Evolutionary conservation across 2,113 vertebrate genomes (phyloP), one percentile per base, ranked within the genome.

Genomic region (Myrmecophaga tridactyla): DNA sequence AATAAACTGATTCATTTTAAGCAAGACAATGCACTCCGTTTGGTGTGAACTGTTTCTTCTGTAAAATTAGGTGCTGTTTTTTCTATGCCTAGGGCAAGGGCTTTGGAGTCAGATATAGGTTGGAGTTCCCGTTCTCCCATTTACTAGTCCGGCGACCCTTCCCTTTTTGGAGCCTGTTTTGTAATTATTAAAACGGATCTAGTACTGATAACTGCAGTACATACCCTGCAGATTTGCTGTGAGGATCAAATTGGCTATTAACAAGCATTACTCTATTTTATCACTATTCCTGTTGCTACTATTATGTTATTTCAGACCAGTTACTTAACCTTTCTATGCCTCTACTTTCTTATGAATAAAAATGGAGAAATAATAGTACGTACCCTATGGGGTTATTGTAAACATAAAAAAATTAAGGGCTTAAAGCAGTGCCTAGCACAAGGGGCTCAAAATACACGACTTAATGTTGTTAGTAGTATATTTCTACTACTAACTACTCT

Each of bases 321-420:
- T 86, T 93, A 46, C 58, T 69, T 69, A 88, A 72, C 4, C 51
- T 90, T 95, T 81, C 75, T 92, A 41, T 84, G 46, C 36, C 25
- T 92, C 41, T 90, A 60, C 70, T 72, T 84, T 87, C 70, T 94
- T 83, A 86, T 62, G 31, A 91, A 63, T 43, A 77, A 92, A 96
- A 92, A 67, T 36, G n/a, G 67, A 92, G 60, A 93, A 84, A 84
- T 75, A 84, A 86, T 60, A 76, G 73, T 78, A 80, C 1, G 21
- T 31, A 34, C 6, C 3, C 67, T 18, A 80, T 27, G 56, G 14
- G 27, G 34, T 90, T 91, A 69, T 31, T 53, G 73, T 48, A 12
- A 39, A 1, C 75, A 89, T 65, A 89, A 86, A 63, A 72, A 90
- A 82, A 36, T 58, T 58, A 89, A 76, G 73, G 56, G 51, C 51